phyloP scores from a whole-genome alignment of 2,888 invertebrate genomes.

The Brachyptera risi region DNA sequence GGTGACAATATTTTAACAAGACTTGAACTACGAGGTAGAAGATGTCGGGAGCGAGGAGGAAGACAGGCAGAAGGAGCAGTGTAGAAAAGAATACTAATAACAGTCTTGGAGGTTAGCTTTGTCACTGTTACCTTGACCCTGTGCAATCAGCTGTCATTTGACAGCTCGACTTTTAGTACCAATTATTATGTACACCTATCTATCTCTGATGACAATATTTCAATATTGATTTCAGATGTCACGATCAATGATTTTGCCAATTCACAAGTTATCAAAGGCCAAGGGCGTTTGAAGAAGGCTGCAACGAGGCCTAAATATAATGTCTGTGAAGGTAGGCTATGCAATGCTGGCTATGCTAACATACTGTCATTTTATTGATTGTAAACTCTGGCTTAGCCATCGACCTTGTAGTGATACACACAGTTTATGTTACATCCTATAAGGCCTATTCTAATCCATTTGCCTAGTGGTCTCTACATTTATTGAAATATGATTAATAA shows the following conservation, averaged over 20 bases:
- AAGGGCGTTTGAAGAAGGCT: constrained; percentile 43
- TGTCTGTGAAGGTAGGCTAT: constrained; percentile 33
- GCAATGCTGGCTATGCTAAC: background rate
- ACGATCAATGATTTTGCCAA: constrained; percentile 64
- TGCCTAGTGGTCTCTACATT: too few relatives aligned
- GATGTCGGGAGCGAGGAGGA: constrained; percentile 41
- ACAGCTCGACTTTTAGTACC: too few relatives aligned
- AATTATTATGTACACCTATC: too few relatives aligned
- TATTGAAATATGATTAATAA: too few relatives aligned
- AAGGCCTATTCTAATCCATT: too few relatives aligned
- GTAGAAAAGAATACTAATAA: constrained; percentile 39
- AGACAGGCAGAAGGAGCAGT: constrained; percentile 35
- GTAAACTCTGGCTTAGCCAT: background rate
- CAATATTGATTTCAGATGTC: constrained; percentile 61
- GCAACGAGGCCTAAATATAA: constrained; percentile 29
- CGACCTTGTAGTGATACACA: too few relatives aligned
- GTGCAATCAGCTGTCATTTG: constrained; percentile 9
- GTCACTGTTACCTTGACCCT: too few relatives aligned
- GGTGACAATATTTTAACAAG: constrained; percentile 40
- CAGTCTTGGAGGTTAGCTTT: constrained; percentile 43
- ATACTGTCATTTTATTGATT: background rate
- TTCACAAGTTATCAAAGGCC: constrained; percentile 43
- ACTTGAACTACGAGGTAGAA: constrained; percentile 36
- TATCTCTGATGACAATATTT: too few relatives aligned
- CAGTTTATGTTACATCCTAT: too few relatives aligned